These are phyloP conservation scores for Calycopis cecrops DNA, from an alignment of 1,140 invertebrate species.

Conservation along the genomic window DNA sequence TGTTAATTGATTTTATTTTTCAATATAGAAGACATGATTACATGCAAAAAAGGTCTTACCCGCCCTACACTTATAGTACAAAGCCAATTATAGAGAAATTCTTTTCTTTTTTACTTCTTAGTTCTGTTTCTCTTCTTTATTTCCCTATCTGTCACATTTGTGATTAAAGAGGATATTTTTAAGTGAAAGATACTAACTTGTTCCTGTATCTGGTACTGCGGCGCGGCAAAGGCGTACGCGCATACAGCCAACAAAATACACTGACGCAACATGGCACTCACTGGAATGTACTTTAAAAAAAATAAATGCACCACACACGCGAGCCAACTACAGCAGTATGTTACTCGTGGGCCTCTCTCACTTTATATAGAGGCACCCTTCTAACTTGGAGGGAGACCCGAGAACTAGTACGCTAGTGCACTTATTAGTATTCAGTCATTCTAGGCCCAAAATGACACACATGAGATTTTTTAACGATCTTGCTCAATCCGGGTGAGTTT, in stretches of 20 bases:
- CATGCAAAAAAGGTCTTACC: too few species aligned
- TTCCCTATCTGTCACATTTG: too few species aligned
- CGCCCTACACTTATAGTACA: too few species aligned
- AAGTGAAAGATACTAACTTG: conserved; percentile 40
- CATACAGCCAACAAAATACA: conserved; percentile 53
- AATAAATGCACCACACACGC: conserved; percentile 55
- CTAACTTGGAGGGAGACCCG: conserved; percentile 43
- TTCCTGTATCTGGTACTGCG: conserved; percentile 55
- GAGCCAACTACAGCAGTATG: conserved; percentile 42
- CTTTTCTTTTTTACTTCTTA: too few species aligned
- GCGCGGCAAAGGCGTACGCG: conserved; percentile 47
- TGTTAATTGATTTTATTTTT: too few species aligned
- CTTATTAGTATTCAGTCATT: conserved; percentile 12
- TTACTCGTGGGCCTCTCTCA: conserved; percentile 48
- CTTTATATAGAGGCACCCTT: conserved; percentile 69
- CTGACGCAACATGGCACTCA: conserved; percentile 55
- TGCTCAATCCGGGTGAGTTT: too few species aligned
- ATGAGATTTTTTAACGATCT: too few species aligned
- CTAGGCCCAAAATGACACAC: neutral
- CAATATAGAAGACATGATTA: too few species aligned
- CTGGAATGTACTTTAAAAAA: conserved; percentile 16
- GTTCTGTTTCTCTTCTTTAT: too few species aligned
- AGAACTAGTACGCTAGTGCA: conserved; percentile 13
- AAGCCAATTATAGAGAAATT: too few species aligned
- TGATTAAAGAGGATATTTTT: too few species aligned